These are phyloP conservation scores for Daktulosphaira vitifoliae DNA, from an alignment of 1,140 invertebrate genomes.

Conservation along the genomic window DNA sequence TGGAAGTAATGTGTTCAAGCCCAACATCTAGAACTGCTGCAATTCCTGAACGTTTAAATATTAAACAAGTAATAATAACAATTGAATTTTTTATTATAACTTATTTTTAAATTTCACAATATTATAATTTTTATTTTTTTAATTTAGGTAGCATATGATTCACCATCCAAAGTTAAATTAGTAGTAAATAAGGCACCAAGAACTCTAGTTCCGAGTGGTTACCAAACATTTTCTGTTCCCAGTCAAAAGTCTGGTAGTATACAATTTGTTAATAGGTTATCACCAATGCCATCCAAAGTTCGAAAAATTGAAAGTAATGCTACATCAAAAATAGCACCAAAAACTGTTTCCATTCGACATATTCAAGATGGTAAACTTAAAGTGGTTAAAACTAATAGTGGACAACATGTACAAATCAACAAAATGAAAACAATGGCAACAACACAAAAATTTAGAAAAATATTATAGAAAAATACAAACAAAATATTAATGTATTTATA, in stretches of 20 bases:
- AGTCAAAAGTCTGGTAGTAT: constrained; percentile 15
- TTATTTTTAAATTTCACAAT: not conserved
- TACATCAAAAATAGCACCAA: not conserved
- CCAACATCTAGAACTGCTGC: not conserved
- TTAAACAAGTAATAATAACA: constrained; percentile 14
- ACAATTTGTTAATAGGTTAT: constrained; percentile 20
- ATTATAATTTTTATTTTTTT: not conserved
- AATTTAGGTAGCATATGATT: constrained; percentile 30
- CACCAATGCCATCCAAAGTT: not conserved
- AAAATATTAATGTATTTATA: not conserved
- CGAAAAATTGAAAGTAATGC: not conserved
- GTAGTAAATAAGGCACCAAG: constrained; percentile 23
- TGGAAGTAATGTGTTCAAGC: not conserved
- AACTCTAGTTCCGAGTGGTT: constrained; percentile 14
- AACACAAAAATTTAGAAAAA: constrained; percentile 27
- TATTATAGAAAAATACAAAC: not conserved
- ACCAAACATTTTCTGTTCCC: constrained; percentile 27
- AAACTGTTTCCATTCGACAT: constrained; percentile 18
- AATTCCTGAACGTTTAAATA: constrained; percentile 12
- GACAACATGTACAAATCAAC: constrained; percentile 6
- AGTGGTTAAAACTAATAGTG: not conserved
- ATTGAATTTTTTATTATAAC: no score
- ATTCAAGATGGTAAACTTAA: constrained; percentile 9
- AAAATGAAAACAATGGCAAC: constrained; percentile 32
- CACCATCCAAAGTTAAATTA: constrained; percentile 20